These are phyloP conservation scores for Drosophila pseudotalamancana DNA, from an alignment of 2,888 invertebrate genomes.

Conservation along the genomic window DNA sequence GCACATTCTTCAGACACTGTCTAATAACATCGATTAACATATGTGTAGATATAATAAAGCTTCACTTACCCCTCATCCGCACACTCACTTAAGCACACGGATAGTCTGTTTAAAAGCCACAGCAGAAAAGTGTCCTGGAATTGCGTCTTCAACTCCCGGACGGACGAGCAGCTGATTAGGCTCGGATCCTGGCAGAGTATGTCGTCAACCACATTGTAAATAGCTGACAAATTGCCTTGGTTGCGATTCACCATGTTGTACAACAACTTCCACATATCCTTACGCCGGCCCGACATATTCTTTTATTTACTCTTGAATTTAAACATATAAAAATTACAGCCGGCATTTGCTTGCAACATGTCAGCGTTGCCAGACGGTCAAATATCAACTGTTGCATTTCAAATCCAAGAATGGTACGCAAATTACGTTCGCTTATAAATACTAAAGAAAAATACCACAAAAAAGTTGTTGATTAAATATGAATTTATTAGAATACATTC, in stretches of 20 bases:
- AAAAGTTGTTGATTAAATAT: no score
- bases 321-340: conserved; percentile 19
- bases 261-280: conserved; percentile 82
- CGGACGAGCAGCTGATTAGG: conserved; percentile 69
- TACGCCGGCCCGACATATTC: conserved; percentile 75
- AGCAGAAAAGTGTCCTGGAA: conserved; percentile 77
- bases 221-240: conserved; percentile 60
- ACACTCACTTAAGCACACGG: conserved; percentile 56
- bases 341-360: background rate
- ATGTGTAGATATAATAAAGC: no score
- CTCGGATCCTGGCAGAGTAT: conserved; percentile 81
- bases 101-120: conserved; percentile 78
- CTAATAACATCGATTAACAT: conserved; percentile 42
- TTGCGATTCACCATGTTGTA: conserved; percentile 79
- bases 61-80: conserved; percentile 49
- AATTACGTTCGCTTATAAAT: background rate
- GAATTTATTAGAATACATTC: no score
- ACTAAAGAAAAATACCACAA: background rate
- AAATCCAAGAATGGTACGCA: background rate
- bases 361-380: conserved; percentile 33
- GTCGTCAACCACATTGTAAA: conserved; percentile 74
- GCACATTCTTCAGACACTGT: conserved; percentile 68
- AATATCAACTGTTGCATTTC: conserved; percentile 26
- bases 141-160: conserved; percentile 54
- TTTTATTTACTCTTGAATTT: background rate